A percentile compares a stretch with the other conserved stretches of the same genome.
These are phyloP conservation scores for Eublepharis macularius DNA, from an alignment of 2,113 vertebrate species.

Conservation along the genomic window DNA sequence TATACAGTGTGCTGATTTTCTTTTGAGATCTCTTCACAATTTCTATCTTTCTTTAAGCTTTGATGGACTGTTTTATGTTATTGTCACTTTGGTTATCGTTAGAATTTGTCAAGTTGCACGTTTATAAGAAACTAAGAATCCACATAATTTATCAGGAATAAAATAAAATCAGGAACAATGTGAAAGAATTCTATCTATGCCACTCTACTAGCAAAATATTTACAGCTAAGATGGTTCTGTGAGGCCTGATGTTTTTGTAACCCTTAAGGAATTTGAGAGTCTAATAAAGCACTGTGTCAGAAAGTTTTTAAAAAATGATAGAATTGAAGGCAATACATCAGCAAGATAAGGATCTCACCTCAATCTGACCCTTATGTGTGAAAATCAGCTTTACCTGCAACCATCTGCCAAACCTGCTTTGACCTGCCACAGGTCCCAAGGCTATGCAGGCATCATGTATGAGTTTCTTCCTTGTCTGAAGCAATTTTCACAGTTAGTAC, in stretches of 20 bases:
- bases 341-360: slow-evolving; percentile 58
- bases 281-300: slow-evolving; percentile 46
- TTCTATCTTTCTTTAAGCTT: slow-evolving; percentile 30
- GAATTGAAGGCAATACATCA: slow-evolving; percentile 57
- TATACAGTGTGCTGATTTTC: slow-evolving; percentile 39
- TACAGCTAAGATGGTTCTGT: slow-evolving; percentile 50
- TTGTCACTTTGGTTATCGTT: slow-evolving; percentile 56
- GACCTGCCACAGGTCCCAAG: slow-evolving; percentile 50
- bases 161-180: slow-evolving; percentile 54
- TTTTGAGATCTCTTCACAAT: background rate
- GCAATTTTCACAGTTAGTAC: slow-evolving; percentile 20
- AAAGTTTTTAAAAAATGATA: slow-evolving; percentile 31
- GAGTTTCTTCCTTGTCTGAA: slow-evolving; percentile 46
- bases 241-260: slow-evolving; percentile 27
- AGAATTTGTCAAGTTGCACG: slow-evolving; percentile 58
- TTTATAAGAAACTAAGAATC: slow-evolving; percentile 53
- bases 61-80: slow-evolving; percentile 52
- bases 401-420: slow-evolving; percentile 54
- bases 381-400: slow-evolving; percentile 64
- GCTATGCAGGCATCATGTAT: slow-evolving; percentile 50
- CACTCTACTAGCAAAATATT: slow-evolving; percentile 45
- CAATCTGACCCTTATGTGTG: slow-evolving; percentile 59
- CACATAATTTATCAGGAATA: slow-evolving; percentile 54
- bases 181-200: slow-evolving; percentile 37
- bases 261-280: slow-evolving; percentile 21